A percentile compares a stretch with the other conserved stretches of the same genome.
phyloP scores from a whole-genome alignment of 2,797 vertebrate species.

The Etheostoma nigrum region DNA sequence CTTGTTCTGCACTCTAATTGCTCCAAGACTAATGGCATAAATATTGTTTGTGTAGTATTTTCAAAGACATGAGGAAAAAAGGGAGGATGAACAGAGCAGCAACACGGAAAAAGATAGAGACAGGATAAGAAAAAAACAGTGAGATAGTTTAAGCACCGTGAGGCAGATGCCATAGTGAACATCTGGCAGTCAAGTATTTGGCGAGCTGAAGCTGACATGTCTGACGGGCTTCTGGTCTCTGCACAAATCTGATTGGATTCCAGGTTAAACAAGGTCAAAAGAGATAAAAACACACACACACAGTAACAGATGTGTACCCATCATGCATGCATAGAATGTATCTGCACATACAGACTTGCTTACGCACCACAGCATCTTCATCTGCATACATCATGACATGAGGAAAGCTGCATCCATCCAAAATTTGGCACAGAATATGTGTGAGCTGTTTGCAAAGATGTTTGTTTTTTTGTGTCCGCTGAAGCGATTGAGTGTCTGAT shows the following conservation, averaged over 20 bases:
- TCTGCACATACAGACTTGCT: neutral
- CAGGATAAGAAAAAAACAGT: conserved; percentile 12
- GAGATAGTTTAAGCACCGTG: conserved; percentile 17
- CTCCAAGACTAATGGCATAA: neutral
- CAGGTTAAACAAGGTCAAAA: conserved; percentile 67
- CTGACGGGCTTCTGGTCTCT: conserved; percentile 38
- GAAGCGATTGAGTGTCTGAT: neutral
- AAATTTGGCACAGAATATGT: neutral
- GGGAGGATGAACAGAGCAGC: neutral
- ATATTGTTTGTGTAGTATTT: neutral
- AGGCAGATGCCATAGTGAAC: conserved; percentile 50
- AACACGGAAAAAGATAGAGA: neutral
- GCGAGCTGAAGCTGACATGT: conserved; percentile 57
- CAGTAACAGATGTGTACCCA: conserved; percentile 12
- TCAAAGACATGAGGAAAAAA: neutral
- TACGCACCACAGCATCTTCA: neutral
- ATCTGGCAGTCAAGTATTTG: conserved; percentile 62
- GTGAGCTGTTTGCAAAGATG: neutral
- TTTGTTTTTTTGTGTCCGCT: neutral
- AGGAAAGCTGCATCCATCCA: neutral
- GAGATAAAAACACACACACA: conserved; percentile 40
- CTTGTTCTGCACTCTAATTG: neutral
- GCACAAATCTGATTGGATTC: conserved; percentile 70
- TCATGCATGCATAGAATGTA: neutral
- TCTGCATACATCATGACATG: neutral